Base-by-base conservation (phyloP, 2,888 invertebrate species). In the Nineta flava region DNA sequence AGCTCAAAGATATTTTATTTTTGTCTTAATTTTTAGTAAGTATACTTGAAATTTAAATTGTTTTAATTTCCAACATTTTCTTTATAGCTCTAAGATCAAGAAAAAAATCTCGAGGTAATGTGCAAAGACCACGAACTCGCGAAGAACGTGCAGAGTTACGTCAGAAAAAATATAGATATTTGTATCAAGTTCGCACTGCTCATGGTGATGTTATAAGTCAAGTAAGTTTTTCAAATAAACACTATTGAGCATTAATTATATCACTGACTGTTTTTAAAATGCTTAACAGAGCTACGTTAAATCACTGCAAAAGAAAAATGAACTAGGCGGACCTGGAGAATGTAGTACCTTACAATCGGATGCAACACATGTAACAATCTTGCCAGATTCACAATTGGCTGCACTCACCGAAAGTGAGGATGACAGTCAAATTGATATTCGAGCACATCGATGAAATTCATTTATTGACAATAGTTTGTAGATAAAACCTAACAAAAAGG, bases 201-300 rank as follows among this genome's bases (percentile, higher is more conserved):
- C 87, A 90, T 59, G 91, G 91, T 12, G 91, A 91, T 67, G 87
- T 91, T 55, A 87, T 91, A 57, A 86, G 87, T 56, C 88, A 90
- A 79, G 88, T 83, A 62, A 3, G 26, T 26, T 26, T 26, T 26
- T 7, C 3, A 57, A 12, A 13, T 12, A 40, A 6, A 15, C 4
- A 4, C 2, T 13, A 40, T 9, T 21, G 43, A 3, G n/a, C 16
- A 3, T 13, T 16, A 9, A 12, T 13, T n/a, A 17, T 44, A 10
- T 5, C 7, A 21, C 17, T 41, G 9, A 49, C 13, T 48, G 13
- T 2, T 26, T 26, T 26, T 26, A 5, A 26, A 26, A 19, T 26
- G 4, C 5, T 52, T 65, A 66, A 16, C 69, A 86, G 84, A 83
- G 82, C 60, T 86, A 84, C 66, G 84, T 87, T 43, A 84, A 86